Conservation (phyloP, 2,888 invertebrate species). For the Drosophila lacicola region DNA sequence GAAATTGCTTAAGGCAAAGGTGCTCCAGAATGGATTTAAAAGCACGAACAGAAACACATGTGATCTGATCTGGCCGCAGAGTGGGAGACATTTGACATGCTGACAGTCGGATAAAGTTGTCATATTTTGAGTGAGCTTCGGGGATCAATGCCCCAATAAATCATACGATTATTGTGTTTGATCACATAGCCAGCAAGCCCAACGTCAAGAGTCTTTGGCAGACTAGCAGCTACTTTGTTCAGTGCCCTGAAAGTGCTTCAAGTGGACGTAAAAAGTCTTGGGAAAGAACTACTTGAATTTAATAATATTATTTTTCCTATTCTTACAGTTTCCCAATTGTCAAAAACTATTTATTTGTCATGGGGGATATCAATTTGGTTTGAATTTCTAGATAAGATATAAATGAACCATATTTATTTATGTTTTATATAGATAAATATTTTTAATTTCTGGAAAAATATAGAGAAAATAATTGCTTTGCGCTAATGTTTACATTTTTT, state of each 20-base stretch:
- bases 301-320: not conserved
- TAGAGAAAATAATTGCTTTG: too few species aligned
- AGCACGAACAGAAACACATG: constrained; percentile 4
- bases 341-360: not conserved
- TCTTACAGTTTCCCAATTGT: not conserved
- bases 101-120: constrained; percentile 49
- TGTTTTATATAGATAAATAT: too few species aligned
- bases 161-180: constrained; percentile 14
- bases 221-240: constrained; percentile 10
- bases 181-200: not conserved
- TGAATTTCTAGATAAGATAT: not conserved
- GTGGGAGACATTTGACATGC: constrained; percentile 18
- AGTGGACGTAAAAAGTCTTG: constrained; percentile 23
- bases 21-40: constrained; percentile 17
- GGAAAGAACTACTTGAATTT: constrained; percentile 3
- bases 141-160: constrained; percentile 53
- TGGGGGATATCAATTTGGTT: not conserved
- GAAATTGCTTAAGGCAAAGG: constrained; percentile 51
- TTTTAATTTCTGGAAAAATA: too few species aligned
- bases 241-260: constrained; percentile 19
- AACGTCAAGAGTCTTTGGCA: constrained; percentile 12
- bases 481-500: too few species aligned
- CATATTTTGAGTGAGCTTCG: constrained; percentile 34
- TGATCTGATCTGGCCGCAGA: constrained; percentile 19
- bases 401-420: too few species aligned